Evolutionary conservation across 2,888 invertebrate genomes (phyloP).

Genomic region (Sphaerophoria taeniata): DNA sequence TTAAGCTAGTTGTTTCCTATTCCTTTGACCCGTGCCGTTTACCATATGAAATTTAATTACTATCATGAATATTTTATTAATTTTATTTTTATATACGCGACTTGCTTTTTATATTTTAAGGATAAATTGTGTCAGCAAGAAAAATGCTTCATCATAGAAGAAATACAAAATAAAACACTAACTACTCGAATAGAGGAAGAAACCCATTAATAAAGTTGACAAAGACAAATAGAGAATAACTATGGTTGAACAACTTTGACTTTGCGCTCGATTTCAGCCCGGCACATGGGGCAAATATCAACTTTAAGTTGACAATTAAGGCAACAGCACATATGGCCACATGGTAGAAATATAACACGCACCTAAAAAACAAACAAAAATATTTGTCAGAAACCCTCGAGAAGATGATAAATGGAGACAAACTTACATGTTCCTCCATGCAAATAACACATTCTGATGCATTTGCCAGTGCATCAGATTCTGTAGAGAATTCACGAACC

Average conservation of each 20-base stretch:
- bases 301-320: slow-evolving; percentile 85
- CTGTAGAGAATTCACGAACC: slow-evolving; percentile 76
- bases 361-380: slow-evolving; percentile 83
- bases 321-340: slow-evolving; percentile 95
- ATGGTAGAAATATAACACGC: slow-evolving; percentile 92
- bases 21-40: background rate
- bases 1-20: background rate
- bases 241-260: slow-evolving; percentile 86
- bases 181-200: slow-evolving; percentile 48
- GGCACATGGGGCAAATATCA: slow-evolving; percentile 91
- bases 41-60: slow-evolving; percentile 39
- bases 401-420: slow-evolving; percentile 40
- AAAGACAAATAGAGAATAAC: slow-evolving; percentile 71
- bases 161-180: slow-evolving; percentile 43
- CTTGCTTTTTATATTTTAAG: slow-evolving; percentile 8
- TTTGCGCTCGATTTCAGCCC: slow-evolving; percentile 87
- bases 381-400: background rate
- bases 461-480: slow-evolving; percentile 79
- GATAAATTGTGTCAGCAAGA: slow-evolving; percentile 30
- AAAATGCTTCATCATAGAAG: slow-evolving; percentile 22
- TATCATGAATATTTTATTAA: slow-evolving; percentile 40
- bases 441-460: slow-evolving; percentile 92
- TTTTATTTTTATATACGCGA: slow-evolving; percentile 17
- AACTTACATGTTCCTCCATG: slow-evolving; percentile 88
- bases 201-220: slow-evolving; percentile 27